These are phyloP conservation scores for Hystrix brachyura DNA, from an alignment of 2,113 vertebrate genomes.

Conservation along the genomic window DNA sequence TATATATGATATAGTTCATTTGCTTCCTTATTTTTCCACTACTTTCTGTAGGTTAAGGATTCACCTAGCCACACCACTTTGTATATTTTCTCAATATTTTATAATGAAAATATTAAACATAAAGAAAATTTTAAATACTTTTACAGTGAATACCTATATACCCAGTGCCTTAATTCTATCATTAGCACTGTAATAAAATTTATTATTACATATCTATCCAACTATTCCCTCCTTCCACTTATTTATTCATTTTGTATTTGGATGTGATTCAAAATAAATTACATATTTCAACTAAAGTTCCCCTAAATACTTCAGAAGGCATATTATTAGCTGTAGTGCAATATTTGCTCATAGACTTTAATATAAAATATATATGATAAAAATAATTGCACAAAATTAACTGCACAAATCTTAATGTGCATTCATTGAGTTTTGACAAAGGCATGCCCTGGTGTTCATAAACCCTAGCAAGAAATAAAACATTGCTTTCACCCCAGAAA, in stretches of 20 bases:
- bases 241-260: conserved; percentile 47
- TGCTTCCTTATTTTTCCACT: not conserved
- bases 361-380: conserved; percentile 49
- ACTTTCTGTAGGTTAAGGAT: not conserved
- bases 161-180: not conserved
- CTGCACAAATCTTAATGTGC: not conserved
- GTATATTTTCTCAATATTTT: conserved; percentile 16
- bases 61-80: not conserved
- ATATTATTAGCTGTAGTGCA: conserved; percentile 40
- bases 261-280: conserved; percentile 62
- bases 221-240: conserved; percentile 16
- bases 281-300: conserved; percentile 52
- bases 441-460: not conserved
- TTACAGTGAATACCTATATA: not conserved
- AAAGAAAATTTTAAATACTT: conserved; percentile 24
- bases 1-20: not conserved
- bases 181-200: conserved; percentile 9
- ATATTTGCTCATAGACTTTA: conserved; percentile 42
- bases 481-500: not conserved
- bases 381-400: conserved; percentile 37
- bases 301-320: conserved; percentile 53
- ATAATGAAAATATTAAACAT: conserved; percentile 20
- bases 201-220: not conserved
- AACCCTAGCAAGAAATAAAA: not conserved
- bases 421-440: not conserved